Evolutionary conservation across 64 coral and sea anemone genomes (phyloP).

Genomic region (Pocillopora damicornis): DNA sequence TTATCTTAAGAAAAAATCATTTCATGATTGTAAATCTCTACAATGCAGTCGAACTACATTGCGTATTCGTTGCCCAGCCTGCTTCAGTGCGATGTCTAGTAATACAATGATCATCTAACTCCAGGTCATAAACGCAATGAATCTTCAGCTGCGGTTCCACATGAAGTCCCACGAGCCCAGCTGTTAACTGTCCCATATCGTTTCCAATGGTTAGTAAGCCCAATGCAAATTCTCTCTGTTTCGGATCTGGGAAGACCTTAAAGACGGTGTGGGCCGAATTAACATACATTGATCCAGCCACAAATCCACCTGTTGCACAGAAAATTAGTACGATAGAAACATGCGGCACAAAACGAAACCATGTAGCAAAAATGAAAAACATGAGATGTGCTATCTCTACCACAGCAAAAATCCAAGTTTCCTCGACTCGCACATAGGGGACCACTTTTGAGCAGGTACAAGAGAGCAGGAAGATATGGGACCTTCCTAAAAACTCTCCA

Average conservation of each 20-base stretch:
- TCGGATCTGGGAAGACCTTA: slow-evolving; percentile 10
- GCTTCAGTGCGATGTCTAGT: slow-evolving; percentile 8
- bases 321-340: slow-evolving; percentile 39
- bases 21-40: too few species aligned
- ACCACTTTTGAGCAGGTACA: slow-evolving; percentile 31
- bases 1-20: too few species aligned
- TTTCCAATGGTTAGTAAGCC: neutral
- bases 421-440: slow-evolving; percentile 24
- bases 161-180: slow-evolving; percentile 30
- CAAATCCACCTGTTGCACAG: slow-evolving; percentile 26
- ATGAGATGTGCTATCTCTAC: slow-evolving; percentile 20
- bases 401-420: slow-evolving; percentile 50
- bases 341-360: slow-evolving; percentile 55
- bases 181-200: slow-evolving; percentile 1
- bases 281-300: slow-evolving; percentile 40
- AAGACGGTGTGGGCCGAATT: slow-evolving; percentile 38
- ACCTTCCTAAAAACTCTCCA: slow-evolving; percentile 59
- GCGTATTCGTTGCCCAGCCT: slow-evolving; percentile 5
- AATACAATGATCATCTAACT: slow-evolving; percentile 21
- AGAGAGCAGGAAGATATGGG: slow-evolving; percentile 39
- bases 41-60: neutral
- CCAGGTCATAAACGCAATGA: slow-evolving; percentile 29
- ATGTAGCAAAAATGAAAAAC: slow-evolving; percentile 40
- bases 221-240: slow-evolving; percentile 33
- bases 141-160: slow-evolving; percentile 26